Percentiles rank a stretch among this genome's conserved stretches.
These are phyloP conservation scores for Augiades crinisus DNA, from an alignment of 2,888 invertebrate species.

Conservation along the genomic window DNA sequence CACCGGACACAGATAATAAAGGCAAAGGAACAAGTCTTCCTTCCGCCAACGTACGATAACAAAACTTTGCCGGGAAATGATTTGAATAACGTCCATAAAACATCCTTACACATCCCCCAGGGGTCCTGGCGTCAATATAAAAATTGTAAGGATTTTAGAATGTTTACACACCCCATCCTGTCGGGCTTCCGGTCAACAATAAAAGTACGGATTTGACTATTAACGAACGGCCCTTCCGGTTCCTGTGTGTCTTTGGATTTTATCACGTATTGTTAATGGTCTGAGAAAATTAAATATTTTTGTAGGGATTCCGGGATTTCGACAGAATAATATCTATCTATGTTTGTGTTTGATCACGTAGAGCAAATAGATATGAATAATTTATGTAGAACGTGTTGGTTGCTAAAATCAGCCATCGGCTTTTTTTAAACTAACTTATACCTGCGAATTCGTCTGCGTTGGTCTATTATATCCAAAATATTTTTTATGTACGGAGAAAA, in stretches of 20 bases:
- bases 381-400: neutral
- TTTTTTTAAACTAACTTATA: too few relatives aligned
- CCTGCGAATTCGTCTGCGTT: too few relatives aligned
- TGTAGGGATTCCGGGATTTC: neutral
- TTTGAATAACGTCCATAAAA: conserved; percentile 21
- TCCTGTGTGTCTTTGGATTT: conserved; percentile 18
- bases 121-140: conserved; percentile 20
- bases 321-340: neutral
- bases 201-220: conserved; percentile 19
- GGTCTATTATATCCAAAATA: too few relatives aligned
- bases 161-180: conserved; percentile 33
- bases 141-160: conserved; percentile 28
- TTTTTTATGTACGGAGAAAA: conserved; percentile 19
- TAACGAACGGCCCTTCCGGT: conserved; percentile 24
- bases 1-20: conserved; percentile 18
- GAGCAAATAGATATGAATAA: neutral
- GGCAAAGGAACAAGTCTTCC: conserved; percentile 21
- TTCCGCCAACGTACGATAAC: conserved; percentile 18
- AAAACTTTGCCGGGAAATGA: conserved; percentile 20
- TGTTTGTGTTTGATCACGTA: conserved; percentile 6
- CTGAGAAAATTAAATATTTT: conserved; percentile 19
- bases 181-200: conserved; percentile 23
- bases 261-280: conserved; percentile 21
- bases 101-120: conserved; percentile 16
- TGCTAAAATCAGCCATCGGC: too few relatives aligned